phyloP scores from a whole-genome alignment of 2,797 vertebrate species.

The Pogoniulus pusillus region DNA sequence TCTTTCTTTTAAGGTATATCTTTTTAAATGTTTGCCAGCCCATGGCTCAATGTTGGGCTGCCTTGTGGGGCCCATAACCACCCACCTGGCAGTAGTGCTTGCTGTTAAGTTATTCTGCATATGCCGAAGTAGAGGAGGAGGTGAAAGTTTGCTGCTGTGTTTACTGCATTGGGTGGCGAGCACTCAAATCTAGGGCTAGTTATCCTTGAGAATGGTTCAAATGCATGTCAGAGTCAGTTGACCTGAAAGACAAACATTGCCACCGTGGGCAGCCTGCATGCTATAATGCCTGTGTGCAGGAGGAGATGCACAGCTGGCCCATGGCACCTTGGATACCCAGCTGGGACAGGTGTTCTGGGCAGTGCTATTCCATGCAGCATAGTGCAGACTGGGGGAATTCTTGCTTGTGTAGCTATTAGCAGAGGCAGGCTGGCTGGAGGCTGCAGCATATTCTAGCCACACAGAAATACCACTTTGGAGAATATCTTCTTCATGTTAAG shows the following conservation, averaged over 20 bases:
- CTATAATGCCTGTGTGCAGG: neutral
- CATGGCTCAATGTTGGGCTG: neutral
- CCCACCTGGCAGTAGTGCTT: neutral
- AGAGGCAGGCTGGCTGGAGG: neutral
- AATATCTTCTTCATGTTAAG: accelerated
- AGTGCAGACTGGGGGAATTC: neutral
- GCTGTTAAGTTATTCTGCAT: neutral
- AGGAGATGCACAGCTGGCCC: neutral
- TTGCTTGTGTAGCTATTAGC: neutral
- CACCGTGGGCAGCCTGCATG: accelerated
- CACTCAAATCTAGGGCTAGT: neutral
- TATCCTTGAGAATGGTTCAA: neutral
- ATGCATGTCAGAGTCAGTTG: neutral
- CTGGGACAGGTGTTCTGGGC: neutral
- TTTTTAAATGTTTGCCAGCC: neutral
- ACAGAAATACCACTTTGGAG: neutral
- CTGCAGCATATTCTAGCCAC: neutral
- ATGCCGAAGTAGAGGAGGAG: neutral
- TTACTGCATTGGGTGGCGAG: neutral
- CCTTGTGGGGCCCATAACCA: neutral
- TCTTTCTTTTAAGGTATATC: neutral
- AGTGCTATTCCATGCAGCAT: accelerated
- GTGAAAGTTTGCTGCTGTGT: neutral
- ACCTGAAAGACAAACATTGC: accelerated
- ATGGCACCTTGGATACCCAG: accelerated